Conservation (phyloP, 2,797 vertebrate genomes). For the Spea hammondii region DNA sequence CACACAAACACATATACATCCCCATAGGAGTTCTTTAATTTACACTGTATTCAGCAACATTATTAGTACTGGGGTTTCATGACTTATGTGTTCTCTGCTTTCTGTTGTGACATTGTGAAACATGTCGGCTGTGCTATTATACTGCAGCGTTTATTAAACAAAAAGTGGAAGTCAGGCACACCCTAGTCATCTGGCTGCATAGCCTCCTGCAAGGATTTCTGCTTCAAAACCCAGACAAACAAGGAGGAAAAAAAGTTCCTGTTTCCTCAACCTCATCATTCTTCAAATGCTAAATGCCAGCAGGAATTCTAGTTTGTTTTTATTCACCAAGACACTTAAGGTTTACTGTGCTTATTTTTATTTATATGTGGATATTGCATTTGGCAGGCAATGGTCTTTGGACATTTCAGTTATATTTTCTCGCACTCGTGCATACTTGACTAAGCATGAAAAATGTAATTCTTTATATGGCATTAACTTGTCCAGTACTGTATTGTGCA, state of each 20-base stretch:
- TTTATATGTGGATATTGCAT: constrained; percentile 27
- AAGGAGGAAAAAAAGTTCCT: constrained; percentile 4
- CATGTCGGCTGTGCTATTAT: not conserved
- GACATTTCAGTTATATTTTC: constrained; percentile 40
- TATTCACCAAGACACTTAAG: constrained; percentile 8
- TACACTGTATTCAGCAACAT: too few species aligned
- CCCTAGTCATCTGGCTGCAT: not conserved
- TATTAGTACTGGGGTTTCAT: not conserved
- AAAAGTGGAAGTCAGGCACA: constrained; percentile 11
- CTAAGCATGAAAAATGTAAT: constrained; percentile 36
- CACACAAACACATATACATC: too few species aligned
- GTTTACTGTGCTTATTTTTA: constrained; percentile 21
- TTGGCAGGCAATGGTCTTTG: constrained; percentile 32
- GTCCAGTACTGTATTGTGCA: constrained; percentile 4
- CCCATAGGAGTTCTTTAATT: too few species aligned
- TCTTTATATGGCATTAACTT: constrained; percentile 18
- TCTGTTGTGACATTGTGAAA: not conserved
- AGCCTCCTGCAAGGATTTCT: not conserved
- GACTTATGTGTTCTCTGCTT: not conserved
- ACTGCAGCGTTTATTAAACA: constrained; percentile 22
- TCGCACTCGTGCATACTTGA: constrained; percentile 45
- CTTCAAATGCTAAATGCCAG: constrained; percentile 18
- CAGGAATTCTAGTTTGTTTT: constrained; percentile 26
- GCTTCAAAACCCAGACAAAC: constrained; percentile 1
- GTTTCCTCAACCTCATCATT: constrained; percentile 26